These are phyloP conservation scores for Scaptomyza graminum DNA, from an alignment of 1,140 invertebrate species.

Conservation along the genomic window DNA sequence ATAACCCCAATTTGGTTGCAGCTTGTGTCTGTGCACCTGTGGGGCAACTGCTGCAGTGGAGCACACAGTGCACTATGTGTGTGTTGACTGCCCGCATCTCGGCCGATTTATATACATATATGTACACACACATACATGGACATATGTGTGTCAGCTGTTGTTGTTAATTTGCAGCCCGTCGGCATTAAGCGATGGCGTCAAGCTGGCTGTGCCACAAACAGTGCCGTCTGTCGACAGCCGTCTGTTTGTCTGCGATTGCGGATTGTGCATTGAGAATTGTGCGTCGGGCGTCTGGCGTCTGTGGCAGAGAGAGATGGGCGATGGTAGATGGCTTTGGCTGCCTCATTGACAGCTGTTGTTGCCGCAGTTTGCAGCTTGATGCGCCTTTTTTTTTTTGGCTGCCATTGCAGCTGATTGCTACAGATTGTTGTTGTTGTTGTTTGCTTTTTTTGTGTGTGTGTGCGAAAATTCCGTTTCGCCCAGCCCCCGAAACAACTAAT, in stretches of 20 bases:
- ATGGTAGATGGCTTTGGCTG: background rate
- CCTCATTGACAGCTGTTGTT: constrained; percentile 39
- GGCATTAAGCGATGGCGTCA: constrained; percentile 41
- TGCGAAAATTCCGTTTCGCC: background rate
- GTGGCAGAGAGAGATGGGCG: no score
- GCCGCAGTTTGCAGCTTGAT: constrained; percentile 25
- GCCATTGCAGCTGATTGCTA: no score
- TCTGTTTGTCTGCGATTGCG: constrained; percentile 53
- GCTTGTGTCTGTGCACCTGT: constrained; percentile 45
- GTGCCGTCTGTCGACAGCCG: constrained; percentile 14
- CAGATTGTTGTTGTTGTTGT: constrained; percentile 7
- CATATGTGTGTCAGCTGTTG: constrained; percentile 74
- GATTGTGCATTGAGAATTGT: constrained; percentile 13
- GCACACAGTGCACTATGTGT: no score
- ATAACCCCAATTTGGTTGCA: constrained; percentile 63
- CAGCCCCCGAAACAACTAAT: background rate
- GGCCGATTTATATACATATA: no score
- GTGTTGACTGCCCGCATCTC: no score
- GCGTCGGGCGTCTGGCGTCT: background rate
- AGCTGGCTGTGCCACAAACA: constrained; percentile 43
- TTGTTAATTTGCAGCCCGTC: constrained; percentile 70
- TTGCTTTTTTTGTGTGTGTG: background rate
- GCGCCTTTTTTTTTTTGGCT: constrained; percentile 44
- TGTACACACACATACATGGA: constrained; percentile 47
- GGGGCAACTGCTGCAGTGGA: constrained; percentile 10